Conservation (phyloP, 2,888 invertebrate genomes). For the Lepeophtheirus nordmannii region DNA sequence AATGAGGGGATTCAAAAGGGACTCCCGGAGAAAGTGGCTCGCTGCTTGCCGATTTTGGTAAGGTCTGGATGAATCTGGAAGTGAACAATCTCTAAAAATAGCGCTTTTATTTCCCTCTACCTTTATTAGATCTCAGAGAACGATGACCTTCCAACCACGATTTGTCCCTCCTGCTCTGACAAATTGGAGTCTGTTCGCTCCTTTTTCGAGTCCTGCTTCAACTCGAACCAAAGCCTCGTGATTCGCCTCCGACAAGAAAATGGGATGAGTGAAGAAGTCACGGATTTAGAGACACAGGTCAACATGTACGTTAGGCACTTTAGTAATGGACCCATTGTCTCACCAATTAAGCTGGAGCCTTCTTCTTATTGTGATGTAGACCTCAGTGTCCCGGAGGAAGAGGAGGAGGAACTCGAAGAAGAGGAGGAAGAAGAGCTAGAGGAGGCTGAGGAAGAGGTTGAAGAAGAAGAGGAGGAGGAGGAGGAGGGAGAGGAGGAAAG, state of each 20-base stretch:
- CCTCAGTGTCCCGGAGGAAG: not conserved
- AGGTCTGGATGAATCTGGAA: not conserved
- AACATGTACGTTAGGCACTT: constrained; percentile 15
- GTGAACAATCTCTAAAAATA: not conserved
- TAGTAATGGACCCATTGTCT: not conserved
- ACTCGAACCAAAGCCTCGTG: constrained; percentile 10
- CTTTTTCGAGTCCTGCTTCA: constrained; percentile 12
- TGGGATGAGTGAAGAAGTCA: not conserved
- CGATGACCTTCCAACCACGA: constrained; percentile 12
- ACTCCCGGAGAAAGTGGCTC: not conserved
- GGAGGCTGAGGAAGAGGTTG: not conserved
- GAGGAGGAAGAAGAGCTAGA: not conserved
- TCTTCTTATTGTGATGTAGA: constrained; percentile 13
- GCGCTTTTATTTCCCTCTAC: too few species aligned
- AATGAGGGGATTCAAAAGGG: not conserved
- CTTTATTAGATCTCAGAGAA: not conserved
- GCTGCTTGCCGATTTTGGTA: constrained; percentile 12
- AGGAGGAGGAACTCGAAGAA: not conserved
- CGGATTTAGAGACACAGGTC: constrained; percentile 10
- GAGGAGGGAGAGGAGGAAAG: not conserved
- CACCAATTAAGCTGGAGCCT: constrained; percentile 21
- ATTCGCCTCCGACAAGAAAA: not conserved
- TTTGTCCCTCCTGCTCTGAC: not conserved
- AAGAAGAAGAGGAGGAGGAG: constrained; percentile 12
- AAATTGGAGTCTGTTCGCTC: constrained; percentile 8